Evolutionary conservation across 1,140 invertebrate species (phyloP).

Genomic region (Drosophila setifemur): DNA sequence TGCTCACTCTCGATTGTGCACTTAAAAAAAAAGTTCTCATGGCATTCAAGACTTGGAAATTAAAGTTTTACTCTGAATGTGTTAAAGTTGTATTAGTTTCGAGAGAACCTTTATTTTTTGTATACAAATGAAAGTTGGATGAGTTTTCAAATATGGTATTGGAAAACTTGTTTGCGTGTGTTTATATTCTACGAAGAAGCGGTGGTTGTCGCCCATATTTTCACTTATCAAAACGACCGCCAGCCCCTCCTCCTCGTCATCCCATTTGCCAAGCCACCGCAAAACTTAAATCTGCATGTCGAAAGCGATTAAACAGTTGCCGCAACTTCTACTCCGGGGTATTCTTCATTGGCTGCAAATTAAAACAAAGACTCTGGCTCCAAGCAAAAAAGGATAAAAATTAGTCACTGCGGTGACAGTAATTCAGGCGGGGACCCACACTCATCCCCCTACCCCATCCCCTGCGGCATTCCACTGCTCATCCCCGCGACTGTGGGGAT

Average conservation of each 20-base stretch:
- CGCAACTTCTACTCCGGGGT: slow-evolving; percentile 12
- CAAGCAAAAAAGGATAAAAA: slow-evolving; percentile 65
- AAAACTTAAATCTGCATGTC: slow-evolving; percentile 81
- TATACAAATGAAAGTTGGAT: no score
- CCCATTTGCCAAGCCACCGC: slow-evolving; percentile 12
- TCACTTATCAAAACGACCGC: slow-evolving; percentile 58
- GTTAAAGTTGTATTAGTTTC: not conserved
- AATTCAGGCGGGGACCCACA: slow-evolving; percentile 43
- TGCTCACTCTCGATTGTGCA: slow-evolving; percentile 10
- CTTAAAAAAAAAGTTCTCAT: not conserved
- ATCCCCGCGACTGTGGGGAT: slow-evolving; percentile 25
- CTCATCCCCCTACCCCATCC: not conserved
- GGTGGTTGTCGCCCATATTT: slow-evolving; percentile 58
- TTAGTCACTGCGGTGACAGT: slow-evolving; percentile 79
- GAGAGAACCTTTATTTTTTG: not conserved
- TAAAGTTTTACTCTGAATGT: not conserved
- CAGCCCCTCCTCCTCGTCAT: not conserved
- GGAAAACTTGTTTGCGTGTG: slow-evolving; percentile 1
- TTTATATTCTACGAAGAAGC: slow-evolving; percentile 34
- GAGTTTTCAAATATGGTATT: not conserved
- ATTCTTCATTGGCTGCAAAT: slow-evolving; percentile 58
- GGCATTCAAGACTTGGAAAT: not conserved
- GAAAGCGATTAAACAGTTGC: slow-evolving; percentile 80
- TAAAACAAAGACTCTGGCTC: slow-evolving; percentile 61
- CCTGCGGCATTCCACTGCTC: not conserved